Evolutionary conservation across 2,888 invertebrate genomes (phyloP).

Genomic region (Lasioglossum vierecki): DNA sequence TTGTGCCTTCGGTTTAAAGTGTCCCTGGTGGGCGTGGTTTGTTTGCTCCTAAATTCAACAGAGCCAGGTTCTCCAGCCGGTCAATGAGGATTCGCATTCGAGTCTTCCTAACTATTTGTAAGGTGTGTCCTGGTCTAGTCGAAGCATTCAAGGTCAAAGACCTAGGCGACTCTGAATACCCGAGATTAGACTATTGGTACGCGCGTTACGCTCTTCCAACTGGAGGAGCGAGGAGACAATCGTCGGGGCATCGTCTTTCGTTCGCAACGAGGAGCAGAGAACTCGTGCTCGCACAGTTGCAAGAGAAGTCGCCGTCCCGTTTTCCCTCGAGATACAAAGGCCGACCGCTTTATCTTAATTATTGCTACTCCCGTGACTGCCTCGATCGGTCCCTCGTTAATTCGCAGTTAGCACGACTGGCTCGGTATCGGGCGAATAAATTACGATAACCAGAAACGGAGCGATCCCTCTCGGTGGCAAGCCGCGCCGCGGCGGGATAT

Average conservation of each 20-base stretch:
- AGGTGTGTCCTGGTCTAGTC: neutral
- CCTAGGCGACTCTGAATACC: neutral
- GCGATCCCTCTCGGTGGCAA: neutral
- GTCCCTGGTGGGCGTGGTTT: no score
- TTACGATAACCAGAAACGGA: slow-evolving; percentile 37
- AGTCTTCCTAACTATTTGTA: neutral
- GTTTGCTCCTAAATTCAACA: neutral
- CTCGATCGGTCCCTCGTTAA: slow-evolving; percentile 52
- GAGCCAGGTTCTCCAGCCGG: neutral
- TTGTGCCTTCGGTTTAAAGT: no score
- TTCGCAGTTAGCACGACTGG: slow-evolving; percentile 45
- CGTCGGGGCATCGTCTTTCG: slow-evolving; percentile 5
- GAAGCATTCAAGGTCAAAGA: neutral
- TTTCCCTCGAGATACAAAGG: slow-evolving; percentile 34
- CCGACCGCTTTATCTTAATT: slow-evolving; percentile 63
- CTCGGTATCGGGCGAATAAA: slow-evolving; percentile 39
- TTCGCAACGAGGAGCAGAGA: neutral
- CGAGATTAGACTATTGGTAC: neutral
- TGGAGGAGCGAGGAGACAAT: neutral
- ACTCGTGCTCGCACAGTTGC: neutral
- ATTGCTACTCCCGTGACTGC: slow-evolving; percentile 47
- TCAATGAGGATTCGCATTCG: neutral
- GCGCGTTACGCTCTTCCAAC: neutral
- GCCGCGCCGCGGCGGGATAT: slow-evolving; percentile 1
- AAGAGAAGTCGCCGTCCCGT: neutral